Evolutionary conservation across 2,888 invertebrate genomes (phyloP), one percentile per base, ranked within the genome.

Genomic region (Coecobrya sp.): DNA sequence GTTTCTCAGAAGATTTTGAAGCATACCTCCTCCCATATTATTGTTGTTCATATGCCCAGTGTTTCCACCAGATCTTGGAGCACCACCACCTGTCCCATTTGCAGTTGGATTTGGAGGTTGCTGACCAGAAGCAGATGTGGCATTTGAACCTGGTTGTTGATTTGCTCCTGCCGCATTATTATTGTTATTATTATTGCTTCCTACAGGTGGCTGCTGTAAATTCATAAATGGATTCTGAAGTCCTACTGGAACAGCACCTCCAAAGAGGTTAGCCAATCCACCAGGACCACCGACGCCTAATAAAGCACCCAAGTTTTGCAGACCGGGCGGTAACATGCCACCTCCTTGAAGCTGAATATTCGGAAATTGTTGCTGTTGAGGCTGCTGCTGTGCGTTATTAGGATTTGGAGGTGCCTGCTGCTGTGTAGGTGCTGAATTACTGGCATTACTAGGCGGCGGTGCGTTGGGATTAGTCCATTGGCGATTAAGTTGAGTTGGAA

Each of bases 1-100:
- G 62, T 89, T 93, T 73, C 94, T 90, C 22, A 92, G 36, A 55
- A 93, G 62, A 62, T 93, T 92, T 86, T 84, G 85, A 42, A 88
- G 84, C 73, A 86, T 59, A 42, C 27, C 73, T 27, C 25, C 85
- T 25, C 73, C 73, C 73, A 22, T 22, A 81, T 49, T 42, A 85
- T 36, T 84, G 55, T 79, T 84, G 55, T 79, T 73, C n/a, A n/a
- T n/a, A n/a, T n/a, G n/a, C n/a, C n/a, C n/a, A 62, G 42, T 59
- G 36, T 13, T 59, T 11, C 25, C 65, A 42, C 42, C 65, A 25
- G n/a, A 7, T 7, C 36, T 11, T 52, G 85, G 59, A 10, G 81
- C 0, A 22, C 22, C 62, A 10, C 65, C 55, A 81, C n/a, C 22
- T 19, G 25, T 11, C 0, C 55, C 82, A 84, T 45, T 70, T 8